Conservation (phyloP, 2,888 invertebrate genomes). For the Sepiola atlantica region DNA sequence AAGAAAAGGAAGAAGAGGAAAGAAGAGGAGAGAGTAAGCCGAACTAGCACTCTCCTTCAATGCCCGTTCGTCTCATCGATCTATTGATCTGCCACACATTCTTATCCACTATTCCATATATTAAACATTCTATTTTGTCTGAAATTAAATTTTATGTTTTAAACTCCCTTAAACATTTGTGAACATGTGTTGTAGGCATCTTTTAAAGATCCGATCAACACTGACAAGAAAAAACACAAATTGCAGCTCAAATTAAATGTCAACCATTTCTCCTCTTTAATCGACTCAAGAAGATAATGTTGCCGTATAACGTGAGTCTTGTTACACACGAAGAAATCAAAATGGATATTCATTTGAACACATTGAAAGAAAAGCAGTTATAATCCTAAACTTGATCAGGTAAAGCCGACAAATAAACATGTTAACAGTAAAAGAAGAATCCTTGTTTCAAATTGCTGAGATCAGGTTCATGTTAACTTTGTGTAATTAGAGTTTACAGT, state of each 20-base stretch:
- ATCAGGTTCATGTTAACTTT: neutral
- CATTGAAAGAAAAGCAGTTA: neutral
- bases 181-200: too few species aligned
- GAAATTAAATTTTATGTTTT: too few species aligned
- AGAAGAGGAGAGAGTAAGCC: too few species aligned
- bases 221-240: neutral
- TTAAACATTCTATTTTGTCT: too few species aligned
- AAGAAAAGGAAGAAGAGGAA: too few species aligned
- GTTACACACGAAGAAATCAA: neutral
- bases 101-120: too few species aligned
- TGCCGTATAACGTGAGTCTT: neutral
- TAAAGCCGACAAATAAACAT: neutral
- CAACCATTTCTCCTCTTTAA: neutral
- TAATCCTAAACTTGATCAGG: neutral
- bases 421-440: neutral
- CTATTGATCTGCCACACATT: too few species aligned
- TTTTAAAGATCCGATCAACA: neutral
- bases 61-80: too few species aligned
- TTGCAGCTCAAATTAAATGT: neutral
- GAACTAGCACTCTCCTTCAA: too few species aligned
- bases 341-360: neutral
- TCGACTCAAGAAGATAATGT: neutral
- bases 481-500: neutral
- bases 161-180: too few species aligned
- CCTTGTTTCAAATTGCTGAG: neutral